Conservation (phyloP, 2,113 vertebrate genomes). For the Lasiurus cinereus region DNA sequence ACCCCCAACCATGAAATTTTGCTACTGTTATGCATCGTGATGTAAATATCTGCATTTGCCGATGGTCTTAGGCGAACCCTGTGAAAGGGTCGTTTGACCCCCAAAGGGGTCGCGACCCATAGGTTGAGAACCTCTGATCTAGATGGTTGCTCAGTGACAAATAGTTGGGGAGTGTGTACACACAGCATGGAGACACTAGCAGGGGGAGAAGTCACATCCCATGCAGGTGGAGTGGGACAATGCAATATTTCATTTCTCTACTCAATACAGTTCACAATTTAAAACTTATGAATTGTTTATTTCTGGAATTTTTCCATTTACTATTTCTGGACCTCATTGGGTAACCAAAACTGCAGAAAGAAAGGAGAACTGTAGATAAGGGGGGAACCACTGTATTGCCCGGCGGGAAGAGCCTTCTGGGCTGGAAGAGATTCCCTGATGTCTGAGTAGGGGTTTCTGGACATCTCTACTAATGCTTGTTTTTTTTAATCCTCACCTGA, state of each 20-base stretch:
- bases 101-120: no score
- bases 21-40: no score
- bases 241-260: neutral
- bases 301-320: neutral
- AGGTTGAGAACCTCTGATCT: no score
- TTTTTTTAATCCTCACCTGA: neutral
- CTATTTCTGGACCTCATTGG: neutral
- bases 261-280: neutral
- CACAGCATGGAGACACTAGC: no score
- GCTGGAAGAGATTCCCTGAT: neutral
- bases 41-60: no score
- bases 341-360: neutral
- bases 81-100: no score
- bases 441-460: neutral
- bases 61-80: no score
- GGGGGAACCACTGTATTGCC: neutral
- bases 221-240: neutral
- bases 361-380: neutral
- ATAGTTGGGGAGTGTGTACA: neutral
- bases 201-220: neutral
- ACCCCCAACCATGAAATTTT: no score
- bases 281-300: neutral
- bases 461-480: neutral
- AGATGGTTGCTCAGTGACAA: neutral
- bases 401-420: neutral